phyloP scores from a whole-genome alignment of 1,140 invertebrate genomes.

The Tenebrio molitor region DNA sequence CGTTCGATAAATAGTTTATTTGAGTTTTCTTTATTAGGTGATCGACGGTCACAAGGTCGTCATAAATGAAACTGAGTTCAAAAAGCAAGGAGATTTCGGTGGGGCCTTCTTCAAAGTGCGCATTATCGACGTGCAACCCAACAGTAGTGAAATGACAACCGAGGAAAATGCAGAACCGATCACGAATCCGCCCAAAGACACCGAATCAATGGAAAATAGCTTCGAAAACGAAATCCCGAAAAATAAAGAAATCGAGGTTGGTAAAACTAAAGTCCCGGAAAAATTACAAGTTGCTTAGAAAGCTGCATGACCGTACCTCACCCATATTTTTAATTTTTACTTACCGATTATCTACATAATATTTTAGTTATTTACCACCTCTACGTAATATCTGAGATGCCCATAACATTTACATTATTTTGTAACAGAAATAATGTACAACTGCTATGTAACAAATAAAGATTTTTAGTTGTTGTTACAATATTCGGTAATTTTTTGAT shows the following conservation, averaged over 20 bases:
- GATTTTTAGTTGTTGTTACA: constrained; percentile 26
- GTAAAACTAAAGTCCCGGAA: constrained; percentile 58
- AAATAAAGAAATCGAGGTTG: constrained; percentile 60
- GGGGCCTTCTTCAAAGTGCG: constrained; percentile 68
- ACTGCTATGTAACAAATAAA: constrained; percentile 40
- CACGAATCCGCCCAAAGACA: constrained; percentile 45
- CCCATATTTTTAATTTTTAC: constrained; percentile 26
- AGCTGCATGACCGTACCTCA: constrained; percentile 19
- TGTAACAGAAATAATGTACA: constrained; percentile 43
- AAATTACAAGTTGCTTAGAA: constrained; percentile 55
- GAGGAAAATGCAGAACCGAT: constrained; percentile 53
- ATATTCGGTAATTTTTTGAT: constrained; percentile 11
- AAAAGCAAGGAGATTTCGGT: constrained; percentile 65
- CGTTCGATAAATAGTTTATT: neutral
- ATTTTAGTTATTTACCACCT: neutral
- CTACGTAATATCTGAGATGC: constrained; percentile 2
- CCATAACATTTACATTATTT: constrained; percentile 40
- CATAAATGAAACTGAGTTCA: constrained; percentile 72
- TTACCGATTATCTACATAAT: neutral
- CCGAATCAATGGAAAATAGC: constrained; percentile 59
- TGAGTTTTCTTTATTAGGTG: constrained; percentile 64
- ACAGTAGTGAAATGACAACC: constrained; percentile 62
- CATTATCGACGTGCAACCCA: constrained; percentile 70
- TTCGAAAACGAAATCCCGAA: constrained; percentile 61
- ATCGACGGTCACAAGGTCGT: constrained; percentile 72